Conservation (phyloP, 53 echinoderm and acorn worm species). For the Echinarachnius parma region DNA sequence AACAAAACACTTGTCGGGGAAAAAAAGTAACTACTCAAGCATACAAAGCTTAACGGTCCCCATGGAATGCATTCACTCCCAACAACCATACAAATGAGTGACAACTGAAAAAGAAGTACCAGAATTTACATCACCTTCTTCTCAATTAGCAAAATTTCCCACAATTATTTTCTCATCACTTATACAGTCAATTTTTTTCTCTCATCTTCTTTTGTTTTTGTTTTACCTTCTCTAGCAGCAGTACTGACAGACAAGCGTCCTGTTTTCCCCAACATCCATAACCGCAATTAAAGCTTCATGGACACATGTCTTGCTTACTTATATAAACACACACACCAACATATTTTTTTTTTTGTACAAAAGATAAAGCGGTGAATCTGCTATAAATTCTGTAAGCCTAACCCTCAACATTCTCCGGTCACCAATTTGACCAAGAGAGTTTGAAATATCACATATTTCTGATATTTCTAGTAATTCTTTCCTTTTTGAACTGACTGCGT, state of each 20-base stretch:
- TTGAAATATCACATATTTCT: conserved; percentile 33
- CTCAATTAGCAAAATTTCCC: conserved; percentile 19
- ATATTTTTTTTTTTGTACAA: conserved; percentile 36
- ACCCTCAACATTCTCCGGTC: conserved; percentile 21
- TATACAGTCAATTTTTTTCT: conserved; percentile 18
- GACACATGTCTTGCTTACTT: background rate
- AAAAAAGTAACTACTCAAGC: no score
- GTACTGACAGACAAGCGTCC: conserved; percentile 30
- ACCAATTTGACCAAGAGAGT: background rate
- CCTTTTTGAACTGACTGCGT: no score
- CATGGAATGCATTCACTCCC: conserved; percentile 41
- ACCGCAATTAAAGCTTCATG: conserved; percentile 33
- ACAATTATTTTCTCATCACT: conserved; percentile 19
- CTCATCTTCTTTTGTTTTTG: conserved; percentile 7
- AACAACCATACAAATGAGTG: conserved; percentile 20
- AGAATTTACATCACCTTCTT: no score
- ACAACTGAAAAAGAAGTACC: conserved; percentile 3
- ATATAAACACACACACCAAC: conserved; percentile 33
- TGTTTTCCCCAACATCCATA: conserved; percentile 13
- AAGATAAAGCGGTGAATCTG: conserved; percentile 41
- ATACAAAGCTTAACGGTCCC: conserved; percentile 1
- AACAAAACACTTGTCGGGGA: no score
- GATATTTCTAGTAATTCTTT: conserved; percentile 3
- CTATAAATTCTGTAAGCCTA: conserved; percentile 22
- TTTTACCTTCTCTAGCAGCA: conserved; percentile 21